A percentile compares a stretch with the other conserved stretches of the same genome.
phyloP scores from a whole-genome alignment of 2,113 vertebrate genomes.

The Chaetodon trifascialis region DNA sequence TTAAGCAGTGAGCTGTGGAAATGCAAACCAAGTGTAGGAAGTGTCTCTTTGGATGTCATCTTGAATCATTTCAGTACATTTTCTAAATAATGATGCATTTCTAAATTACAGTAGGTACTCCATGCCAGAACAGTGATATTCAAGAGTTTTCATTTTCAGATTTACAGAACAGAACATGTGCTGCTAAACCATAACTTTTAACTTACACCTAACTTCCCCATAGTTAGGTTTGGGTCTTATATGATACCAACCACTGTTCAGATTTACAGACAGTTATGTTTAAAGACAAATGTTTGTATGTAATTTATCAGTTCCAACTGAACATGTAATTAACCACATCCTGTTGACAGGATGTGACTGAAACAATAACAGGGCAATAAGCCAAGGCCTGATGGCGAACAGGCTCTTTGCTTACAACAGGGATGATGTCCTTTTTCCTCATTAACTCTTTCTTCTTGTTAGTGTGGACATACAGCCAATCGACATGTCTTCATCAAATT shows the following conservation, averaged over 20 bases:
- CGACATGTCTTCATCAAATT: neutral
- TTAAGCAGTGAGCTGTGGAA: conserved; percentile 7
- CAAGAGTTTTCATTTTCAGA: neutral
- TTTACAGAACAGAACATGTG: neutral
- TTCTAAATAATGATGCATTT: neutral
- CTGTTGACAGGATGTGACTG: conserved; percentile 38
- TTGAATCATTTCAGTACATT: conserved; percentile 6
- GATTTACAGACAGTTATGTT: neutral
- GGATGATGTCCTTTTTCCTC: too few species aligned
- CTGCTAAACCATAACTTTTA: neutral
- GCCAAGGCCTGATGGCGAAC: conserved; percentile 18
- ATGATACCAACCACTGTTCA: neutral
- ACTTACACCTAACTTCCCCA: neutral
- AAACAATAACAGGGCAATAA: conserved; percentile 21
- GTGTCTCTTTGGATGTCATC: neutral
- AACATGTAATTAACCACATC: neutral
- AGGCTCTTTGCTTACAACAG: neutral
- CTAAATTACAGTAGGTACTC: neutral
- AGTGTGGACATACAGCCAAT: neutral
- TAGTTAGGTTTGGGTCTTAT: neutral
- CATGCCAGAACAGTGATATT: neutral
- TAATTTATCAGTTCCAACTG: neutral
- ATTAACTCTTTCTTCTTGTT: neutral
- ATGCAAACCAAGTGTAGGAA: neutral
- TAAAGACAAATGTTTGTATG: neutral